Base-by-base conservation (phyloP, 1,140 invertebrate genomes). In the Acromyrmex heyeri region DNA sequence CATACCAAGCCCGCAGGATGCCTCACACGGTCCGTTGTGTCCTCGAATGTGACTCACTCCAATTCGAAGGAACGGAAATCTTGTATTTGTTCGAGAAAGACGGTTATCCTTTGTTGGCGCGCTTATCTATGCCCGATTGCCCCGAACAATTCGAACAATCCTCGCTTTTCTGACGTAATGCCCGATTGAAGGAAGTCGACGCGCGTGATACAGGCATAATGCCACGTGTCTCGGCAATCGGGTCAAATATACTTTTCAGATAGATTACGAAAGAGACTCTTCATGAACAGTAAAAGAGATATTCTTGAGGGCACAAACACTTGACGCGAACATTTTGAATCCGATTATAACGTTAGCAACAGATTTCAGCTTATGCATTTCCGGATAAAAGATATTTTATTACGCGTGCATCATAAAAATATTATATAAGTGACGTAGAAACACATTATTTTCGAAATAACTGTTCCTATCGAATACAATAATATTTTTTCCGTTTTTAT, bases 71-170 rank as follows among this genome's bases (percentile, higher is more conserved):
- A 59, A 38, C 61, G 61, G 78, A 87, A 86, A 85, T 90, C 78
- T 90, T 89, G 57, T 69, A 18, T 87, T 90, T 89, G 78, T 86
- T 38, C 81, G 82, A 90, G 79, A 88, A 62, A 73, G 24, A 73
- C 55, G 53, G 0, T 61, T 82, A 38, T 62, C 55, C 69, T 75
- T 75, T 83, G 79, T 61, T 70, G 48, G 62, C 8, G 27, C 8
- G 69, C 57, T 83, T 83, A 83, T 83, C 79, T 61, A 14, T 24
- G 44, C 27, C n/a, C 53, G 69, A 83, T 75, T 75, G 14, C 57
- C 7, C 6, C 79, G 24, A 75, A 73, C 79, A 75, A 75, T 61
- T 75, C 24, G 50, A 34, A 24, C 50, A 53, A 55, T 78, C 10
- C 44, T 18, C 24, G 16, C 18, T 59, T 24, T 59, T 59, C 55